Evolutionary conservation across 2,888 invertebrate species (phyloP).

Genomic region (Choristoneura rosaceana): DNA sequence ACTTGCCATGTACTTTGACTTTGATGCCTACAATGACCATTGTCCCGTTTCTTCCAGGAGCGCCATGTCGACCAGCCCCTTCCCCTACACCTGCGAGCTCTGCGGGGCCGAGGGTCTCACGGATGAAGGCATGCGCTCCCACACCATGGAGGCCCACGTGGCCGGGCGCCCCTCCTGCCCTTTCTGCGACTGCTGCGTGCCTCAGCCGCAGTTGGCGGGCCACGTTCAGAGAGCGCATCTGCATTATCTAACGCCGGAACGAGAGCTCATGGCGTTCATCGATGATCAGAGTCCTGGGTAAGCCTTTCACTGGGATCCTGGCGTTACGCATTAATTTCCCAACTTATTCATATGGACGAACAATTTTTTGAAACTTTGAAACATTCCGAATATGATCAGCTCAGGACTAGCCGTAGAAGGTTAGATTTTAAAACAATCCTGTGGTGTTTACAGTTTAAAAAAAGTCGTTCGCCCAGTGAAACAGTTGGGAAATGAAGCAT

Average conservation of each 20-base stretch:
- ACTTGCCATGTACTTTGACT: too few relatives aligned
- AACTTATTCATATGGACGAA: too few relatives aligned
- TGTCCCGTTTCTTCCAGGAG: not conserved
- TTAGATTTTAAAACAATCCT: too few relatives aligned
- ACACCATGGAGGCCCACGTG: slow-evolving; percentile 91
- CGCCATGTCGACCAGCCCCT: slow-evolving; percentile 77
- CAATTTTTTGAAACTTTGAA: too few relatives aligned
- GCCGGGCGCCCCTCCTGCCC: slow-evolving; percentile 92
- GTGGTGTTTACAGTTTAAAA: too few relatives aligned
- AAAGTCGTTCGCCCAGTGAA: too few relatives aligned
- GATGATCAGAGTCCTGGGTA: slow-evolving; percentile 89
- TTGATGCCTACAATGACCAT: too few relatives aligned
- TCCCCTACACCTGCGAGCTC: slow-evolving; percentile 90
- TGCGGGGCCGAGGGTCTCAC: slow-evolving; percentile 93
- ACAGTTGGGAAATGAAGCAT: too few relatives aligned
- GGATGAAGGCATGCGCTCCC: slow-evolving; percentile 91
- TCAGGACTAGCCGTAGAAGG: too few relatives aligned
- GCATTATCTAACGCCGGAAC: slow-evolving; percentile 92
- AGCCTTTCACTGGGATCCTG: slow-evolving; percentile 38
- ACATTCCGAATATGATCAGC: too few relatives aligned
- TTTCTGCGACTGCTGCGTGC: slow-evolving; percentile 91
- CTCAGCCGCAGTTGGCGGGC: slow-evolving; percentile 90
- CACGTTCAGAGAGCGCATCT: slow-evolving; percentile 95
- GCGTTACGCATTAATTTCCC: too few relatives aligned
- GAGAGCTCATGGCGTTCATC: slow-evolving; percentile 91